Evolutionary conservation across 2,113 vertebrate genomes (phyloP).

Genomic region (Limnothrissa miodon): DNA sequence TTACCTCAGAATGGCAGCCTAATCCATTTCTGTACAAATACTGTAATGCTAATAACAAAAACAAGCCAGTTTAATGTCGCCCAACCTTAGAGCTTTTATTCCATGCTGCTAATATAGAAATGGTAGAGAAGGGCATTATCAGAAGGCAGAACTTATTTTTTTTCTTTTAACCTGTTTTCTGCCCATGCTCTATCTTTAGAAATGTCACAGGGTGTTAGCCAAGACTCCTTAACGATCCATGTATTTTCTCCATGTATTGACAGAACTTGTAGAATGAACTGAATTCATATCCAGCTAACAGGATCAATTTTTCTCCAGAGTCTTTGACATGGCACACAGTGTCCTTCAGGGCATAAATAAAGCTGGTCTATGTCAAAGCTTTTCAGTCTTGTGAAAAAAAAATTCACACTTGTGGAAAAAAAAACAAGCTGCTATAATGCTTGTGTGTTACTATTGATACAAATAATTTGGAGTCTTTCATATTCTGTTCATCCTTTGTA

Average conservation of each 20-base stretch:
- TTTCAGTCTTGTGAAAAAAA: background rate
- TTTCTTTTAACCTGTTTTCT: background rate
- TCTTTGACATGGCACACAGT: background rate
- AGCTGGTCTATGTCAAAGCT: background rate
- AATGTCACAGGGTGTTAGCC: background rate
- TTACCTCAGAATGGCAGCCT: background rate
- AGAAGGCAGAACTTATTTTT: background rate
- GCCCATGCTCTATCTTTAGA: background rate
- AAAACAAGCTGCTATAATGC: background rate
- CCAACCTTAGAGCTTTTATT: background rate
- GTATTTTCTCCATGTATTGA: background rate
- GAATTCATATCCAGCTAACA: conserved; percentile 4
- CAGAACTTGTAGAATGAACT: background rate
- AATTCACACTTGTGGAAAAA: background rate
- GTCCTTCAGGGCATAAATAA: background rate
- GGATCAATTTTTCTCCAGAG: background rate
- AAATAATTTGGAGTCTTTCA: background rate
- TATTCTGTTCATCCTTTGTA: background rate
- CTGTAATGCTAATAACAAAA: background rate
- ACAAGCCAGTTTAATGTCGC: background rate
- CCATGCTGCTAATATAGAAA: background rate
- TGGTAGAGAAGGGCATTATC: background rate
- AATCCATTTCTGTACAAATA: background rate
- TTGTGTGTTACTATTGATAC: no score
- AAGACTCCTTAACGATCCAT: background rate